These are phyloP conservation scores for Bombylius major DNA, from an alignment of 2,888 invertebrate species.

Conservation along the genomic window DNA sequence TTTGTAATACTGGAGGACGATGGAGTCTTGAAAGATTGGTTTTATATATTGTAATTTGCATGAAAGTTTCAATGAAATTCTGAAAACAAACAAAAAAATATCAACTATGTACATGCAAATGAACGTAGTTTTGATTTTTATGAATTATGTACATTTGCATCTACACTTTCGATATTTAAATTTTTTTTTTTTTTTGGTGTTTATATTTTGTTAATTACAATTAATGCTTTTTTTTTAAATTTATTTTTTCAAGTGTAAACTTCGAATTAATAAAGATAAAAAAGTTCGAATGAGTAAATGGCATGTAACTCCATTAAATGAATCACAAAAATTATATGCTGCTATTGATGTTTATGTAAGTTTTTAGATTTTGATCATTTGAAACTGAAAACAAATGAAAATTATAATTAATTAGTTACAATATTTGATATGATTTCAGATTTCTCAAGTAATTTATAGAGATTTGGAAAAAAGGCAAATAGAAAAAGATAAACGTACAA, in stretches of 20 bases:
- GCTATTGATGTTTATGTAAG: conserved; percentile 54
- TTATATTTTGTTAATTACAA: neutral
- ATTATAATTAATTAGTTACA: neutral
- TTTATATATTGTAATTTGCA: conserved; percentile 38
- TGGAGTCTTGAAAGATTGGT: conserved; percentile 50
- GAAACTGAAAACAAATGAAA: neutral
- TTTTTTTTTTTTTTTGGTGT: too few relatives aligned
- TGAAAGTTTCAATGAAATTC: too few relatives aligned
- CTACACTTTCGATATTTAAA: too few relatives aligned
- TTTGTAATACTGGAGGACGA: conserved; percentile 38
- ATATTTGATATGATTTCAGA: conserved; percentile 19
- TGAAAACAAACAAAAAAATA: too few relatives aligned
- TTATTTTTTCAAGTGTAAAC: conserved; percentile 34
- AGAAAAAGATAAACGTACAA: conserved; percentile 22
- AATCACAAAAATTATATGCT: conserved; percentile 45
- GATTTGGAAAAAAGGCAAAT: conserved; percentile 25
- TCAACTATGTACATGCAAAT: too few relatives aligned
- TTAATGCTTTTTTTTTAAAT: conserved; percentile 2
- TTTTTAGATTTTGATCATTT: conserved; percentile 6
- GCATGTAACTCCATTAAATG: conserved; percentile 43
- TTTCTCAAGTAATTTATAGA: conserved; percentile 32
- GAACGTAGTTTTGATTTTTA: neutral
- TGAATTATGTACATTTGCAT: neutral
- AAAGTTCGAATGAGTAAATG: conserved; percentile 47
- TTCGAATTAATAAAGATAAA: conserved; percentile 43